A percentile compares a stretch with the other conserved stretches of the same genome.
These are phyloP conservation scores for Sitophilus oryzae DNA, from an alignment of 1,140 invertebrate genomes.

Conservation along the genomic window DNA sequence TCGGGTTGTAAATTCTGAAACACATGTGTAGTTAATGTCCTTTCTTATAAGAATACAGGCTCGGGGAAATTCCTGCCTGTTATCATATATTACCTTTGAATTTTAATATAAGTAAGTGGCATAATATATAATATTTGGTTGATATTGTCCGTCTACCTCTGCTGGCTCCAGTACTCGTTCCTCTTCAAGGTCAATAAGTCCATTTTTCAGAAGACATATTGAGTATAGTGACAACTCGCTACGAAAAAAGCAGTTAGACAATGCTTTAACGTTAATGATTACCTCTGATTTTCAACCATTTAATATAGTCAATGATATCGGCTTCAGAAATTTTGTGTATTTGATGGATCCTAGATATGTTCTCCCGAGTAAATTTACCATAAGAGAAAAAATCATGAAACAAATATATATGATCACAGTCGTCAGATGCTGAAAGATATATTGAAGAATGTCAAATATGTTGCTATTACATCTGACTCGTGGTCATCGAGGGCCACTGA, in stretches of 20 bases:
- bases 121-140: too few species aligned
- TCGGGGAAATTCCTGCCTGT: too few species aligned
- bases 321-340: slow-evolving; percentile 26
- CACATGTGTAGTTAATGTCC: too few species aligned
- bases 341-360: slow-evolving; percentile 28
- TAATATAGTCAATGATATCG: slow-evolving; percentile 29
- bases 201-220: slow-evolving; percentile 1
- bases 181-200: not conserved
- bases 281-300: slow-evolving; percentile 31
- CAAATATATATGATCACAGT: not conserved
- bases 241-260: slow-evolving; percentile 5
- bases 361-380: slow-evolving; percentile 23
- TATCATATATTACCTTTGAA: too few species aligned
- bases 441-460: slow-evolving; percentile 9
- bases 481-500: slow-evolving; percentile 15
- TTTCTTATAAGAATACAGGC: too few species aligned
- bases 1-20: too few species aligned
- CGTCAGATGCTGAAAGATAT: slow-evolving; percentile 2
- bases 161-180: not conserved
- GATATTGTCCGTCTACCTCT: not conserved
- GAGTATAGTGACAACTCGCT: slow-evolving; percentile 1
- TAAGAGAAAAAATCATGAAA: slow-evolving; percentile 7
- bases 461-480: slow-evolving; percentile 11
- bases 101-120: too few species aligned
- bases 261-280: slow-evolving; percentile 17